phyloP scores from a whole-genome alignment of 2,797 vertebrate species.

The Chanos chanos region DNA sequence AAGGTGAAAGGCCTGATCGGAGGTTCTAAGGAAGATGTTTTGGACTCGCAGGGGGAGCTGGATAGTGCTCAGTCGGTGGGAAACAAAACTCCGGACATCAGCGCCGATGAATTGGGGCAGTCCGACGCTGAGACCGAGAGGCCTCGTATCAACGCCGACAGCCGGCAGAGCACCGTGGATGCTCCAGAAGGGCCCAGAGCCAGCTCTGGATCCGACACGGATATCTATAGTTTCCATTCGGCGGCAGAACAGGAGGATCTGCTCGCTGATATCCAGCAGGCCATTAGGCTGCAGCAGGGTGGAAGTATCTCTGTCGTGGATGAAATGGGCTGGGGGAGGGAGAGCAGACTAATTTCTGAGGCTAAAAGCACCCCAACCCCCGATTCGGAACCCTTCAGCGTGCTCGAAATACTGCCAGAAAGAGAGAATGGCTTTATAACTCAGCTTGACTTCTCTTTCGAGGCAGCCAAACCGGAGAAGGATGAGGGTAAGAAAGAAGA shows the following conservation, averaged over 20 bases:
- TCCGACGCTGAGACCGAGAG: conserved; percentile 77
- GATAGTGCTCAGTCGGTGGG: conserved; percentile 74
- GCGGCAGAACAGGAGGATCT: conserved; percentile 93
- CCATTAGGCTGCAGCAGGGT: conserved; percentile 85
- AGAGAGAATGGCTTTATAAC: conserved; percentile 59
- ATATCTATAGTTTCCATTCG: conserved; percentile 98
- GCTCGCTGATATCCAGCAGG: conserved; percentile 94
- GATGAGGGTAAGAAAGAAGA: neutral
- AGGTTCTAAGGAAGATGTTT: conserved; percentile 84
- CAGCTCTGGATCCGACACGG: conserved; percentile 94
- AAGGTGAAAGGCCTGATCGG: conserved; percentile 73
- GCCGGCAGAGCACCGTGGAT: conserved; percentile 55
- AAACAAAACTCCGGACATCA: conserved; percentile 87
- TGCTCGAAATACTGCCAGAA: conserved; percentile 63
- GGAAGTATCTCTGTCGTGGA: conserved; percentile 53
- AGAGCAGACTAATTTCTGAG: conserved; percentile 62
- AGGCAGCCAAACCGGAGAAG: conserved; percentile 16
- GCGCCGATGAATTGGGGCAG: conserved; percentile 79
- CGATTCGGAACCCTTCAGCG: conserved; percentile 61
- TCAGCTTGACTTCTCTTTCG: conserved; percentile 23
- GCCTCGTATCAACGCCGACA: conserved; percentile 62
- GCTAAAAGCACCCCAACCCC: conserved; percentile 58
- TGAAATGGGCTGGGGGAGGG: conserved; percentile 56
- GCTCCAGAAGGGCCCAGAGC: conserved; percentile 64
- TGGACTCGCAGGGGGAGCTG: conserved; percentile 78